These are phyloP conservation scores for Hemicentrotus pulcherrimus DNA, from an alignment of 35 echinoderm and acorn worm genomes.

Conservation along the genomic window DNA sequence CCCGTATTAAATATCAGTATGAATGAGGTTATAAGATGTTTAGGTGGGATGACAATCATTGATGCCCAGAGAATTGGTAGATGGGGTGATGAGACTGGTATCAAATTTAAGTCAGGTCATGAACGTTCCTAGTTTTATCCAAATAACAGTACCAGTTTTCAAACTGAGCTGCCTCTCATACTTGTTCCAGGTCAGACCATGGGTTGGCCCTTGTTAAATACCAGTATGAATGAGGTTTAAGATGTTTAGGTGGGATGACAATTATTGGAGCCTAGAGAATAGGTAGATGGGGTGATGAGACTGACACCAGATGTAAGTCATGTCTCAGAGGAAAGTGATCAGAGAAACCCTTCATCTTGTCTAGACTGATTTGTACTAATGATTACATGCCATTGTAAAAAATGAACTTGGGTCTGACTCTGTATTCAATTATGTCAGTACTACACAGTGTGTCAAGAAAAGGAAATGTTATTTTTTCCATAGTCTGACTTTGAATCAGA, in stretches of 20 bases:
- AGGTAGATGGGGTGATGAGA: not conserved
- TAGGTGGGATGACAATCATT: not conserved
- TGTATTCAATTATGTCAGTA: not conserved
- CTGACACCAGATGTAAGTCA: not conserved
- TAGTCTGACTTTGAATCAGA: not conserved
- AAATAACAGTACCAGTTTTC: no score
- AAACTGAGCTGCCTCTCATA: no score
- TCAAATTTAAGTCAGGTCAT: no score
- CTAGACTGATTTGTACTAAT: constrained; percentile 7
- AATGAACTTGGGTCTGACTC: not conserved
- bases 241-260: not conserved
- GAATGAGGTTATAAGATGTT: not conserved
- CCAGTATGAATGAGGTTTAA: not conserved
- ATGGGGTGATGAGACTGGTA: no score
- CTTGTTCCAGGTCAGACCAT: not conserved
- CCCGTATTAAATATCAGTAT: not conserved
- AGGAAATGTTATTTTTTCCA: not conserved
- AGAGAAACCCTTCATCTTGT: constrained; percentile 9
- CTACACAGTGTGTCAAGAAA: not conserved
- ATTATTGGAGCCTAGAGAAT: not conserved
- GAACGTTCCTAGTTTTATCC: no score
- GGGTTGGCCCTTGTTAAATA: not conserved
- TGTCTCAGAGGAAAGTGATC: not conserved
- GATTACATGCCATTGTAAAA: not conserved
- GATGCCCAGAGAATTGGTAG: no score